Evolutionary conservation across 2,113 vertebrate genomes (phyloP).

Genomic region (Mus spicilegus): DNA sequence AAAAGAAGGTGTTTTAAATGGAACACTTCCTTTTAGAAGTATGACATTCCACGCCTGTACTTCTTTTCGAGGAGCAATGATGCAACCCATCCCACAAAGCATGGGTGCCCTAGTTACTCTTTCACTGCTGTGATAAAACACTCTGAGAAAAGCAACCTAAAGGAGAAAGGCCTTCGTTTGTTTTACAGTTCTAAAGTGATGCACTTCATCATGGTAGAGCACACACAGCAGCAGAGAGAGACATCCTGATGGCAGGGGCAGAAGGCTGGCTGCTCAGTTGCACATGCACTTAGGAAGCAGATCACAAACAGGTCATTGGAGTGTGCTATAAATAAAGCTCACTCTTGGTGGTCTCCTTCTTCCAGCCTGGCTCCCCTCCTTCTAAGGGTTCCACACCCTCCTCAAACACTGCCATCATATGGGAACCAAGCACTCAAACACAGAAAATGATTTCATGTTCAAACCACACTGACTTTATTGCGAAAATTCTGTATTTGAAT

Average conservation of each 20-base stretch:
- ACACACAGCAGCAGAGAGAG: neutral
- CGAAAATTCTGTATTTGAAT: neutral
- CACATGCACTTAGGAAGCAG: neutral
- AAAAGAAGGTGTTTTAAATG: conserved; percentile 6
- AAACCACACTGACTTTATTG: neutral
- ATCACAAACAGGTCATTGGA: neutral
- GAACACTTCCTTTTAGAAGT: neutral
- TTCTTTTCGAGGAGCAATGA: neutral
- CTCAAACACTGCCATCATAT: neutral
- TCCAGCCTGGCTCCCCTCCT: neutral
- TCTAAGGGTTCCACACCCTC: neutral
- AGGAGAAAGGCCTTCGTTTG: neutral
- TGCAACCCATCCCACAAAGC: neutral
- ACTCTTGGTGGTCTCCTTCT: too few species aligned
- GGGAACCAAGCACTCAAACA: neutral
- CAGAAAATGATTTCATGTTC: neutral
- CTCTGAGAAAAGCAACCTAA: neutral
- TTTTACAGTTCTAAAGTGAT: neutral
- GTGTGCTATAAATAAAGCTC: neutral
- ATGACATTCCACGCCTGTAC: neutral
- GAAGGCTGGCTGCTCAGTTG: neutral
- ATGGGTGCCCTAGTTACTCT: neutral
- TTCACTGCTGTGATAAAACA: neutral
- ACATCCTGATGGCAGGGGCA: neutral
- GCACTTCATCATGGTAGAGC: too few species aligned